Evolutionary conservation across 2,113 vertebrate genomes (phyloP), one percentile per base, ranked within the genome.

Genomic region (Hiodon tergisus): DNA sequence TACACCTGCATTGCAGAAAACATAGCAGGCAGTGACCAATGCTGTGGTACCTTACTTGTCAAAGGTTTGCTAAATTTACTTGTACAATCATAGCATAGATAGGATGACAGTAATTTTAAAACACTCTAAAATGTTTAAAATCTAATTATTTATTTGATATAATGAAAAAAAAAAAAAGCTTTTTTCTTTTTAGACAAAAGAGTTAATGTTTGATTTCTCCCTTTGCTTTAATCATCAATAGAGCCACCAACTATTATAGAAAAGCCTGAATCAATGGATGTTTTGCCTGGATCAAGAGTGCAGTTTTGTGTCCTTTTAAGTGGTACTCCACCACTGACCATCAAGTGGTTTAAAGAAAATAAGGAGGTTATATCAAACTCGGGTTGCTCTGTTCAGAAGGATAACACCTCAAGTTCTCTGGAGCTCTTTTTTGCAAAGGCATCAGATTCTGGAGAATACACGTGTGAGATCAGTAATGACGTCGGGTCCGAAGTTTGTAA

Each of bases 261-360:
- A 90, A 96, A 94, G 71, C 95, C 95, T 11, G 92, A 94, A 71
- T 93, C 95, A 66, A 92, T 97, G 85, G 93, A 96, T 54, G 90
- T 96, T 69, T 90, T 95, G 73, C 95, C 95, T 9, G 93, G 88
- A 57, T 89, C 94, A 73, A 94, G 93, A 85, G 95, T 98, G 78
- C 92, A 95, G 46, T 93, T 99, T 82, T 95, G 92, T 76, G 90
- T 93, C 0, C 84, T 95, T 77, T 81, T 98, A 61, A 93, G 91
- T 77, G 97, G 97, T 59, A 95, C 96, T 0, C 88, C 93, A 3
- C 96, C 97, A 14, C 83, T 99, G 81, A 92, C 89, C 55, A 96
- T 94, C 80, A 98, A 95, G 75, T 99, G 97, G 97, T 97, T 97
- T 89, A 98, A 96, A 86, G 92, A 96, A 81, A 93, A 92, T 83